Percentiles rank a stretch among this genome's conserved stretches.
Evolutionary conservation across 2,888 invertebrate genomes (phyloP).

Genomic region (Micoletzkya japonica): DNA sequence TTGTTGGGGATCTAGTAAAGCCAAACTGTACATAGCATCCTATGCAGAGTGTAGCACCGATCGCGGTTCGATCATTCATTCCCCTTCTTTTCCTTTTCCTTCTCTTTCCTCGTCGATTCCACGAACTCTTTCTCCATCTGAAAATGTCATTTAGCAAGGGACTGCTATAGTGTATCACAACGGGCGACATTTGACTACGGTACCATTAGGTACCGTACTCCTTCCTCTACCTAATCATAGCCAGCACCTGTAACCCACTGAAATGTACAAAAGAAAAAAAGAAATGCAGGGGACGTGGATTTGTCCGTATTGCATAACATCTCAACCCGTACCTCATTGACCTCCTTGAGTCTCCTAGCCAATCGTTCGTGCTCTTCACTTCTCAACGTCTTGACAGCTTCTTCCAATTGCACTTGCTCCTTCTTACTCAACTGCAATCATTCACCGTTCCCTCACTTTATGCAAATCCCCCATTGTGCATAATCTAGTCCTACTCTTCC

Average conservation of each 20-base stretch:
- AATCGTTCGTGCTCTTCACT: slow-evolving; percentile 45
- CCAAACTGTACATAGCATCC: background rate
- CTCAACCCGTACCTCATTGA: slow-evolving; percentile 37
- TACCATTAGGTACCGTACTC: too few relatives aligned
- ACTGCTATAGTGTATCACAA: too few relatives aligned
- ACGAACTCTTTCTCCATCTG: slow-evolving; percentile 25
- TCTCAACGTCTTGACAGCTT: slow-evolving; percentile 42
- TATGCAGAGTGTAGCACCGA: too few relatives aligned
- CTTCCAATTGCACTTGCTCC: slow-evolving; percentile 42
- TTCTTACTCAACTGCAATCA: slow-evolving; percentile 38
- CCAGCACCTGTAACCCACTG: too few relatives aligned
- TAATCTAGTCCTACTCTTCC: background rate
- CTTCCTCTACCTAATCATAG: too few relatives aligned
- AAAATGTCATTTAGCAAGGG: background rate
- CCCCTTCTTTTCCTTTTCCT: slow-evolving; percentile 2
- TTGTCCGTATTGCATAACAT: too few relatives aligned
- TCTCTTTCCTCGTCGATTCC: slow-evolving; percentile 32
- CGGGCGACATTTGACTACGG: too few relatives aligned
- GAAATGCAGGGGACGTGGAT: background rate
- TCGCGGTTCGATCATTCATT: too few relatives aligned
- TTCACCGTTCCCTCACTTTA: background rate
- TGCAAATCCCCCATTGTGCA: background rate
- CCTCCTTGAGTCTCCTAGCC: slow-evolving; percentile 41
- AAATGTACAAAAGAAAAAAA: background rate
- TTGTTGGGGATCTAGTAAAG: background rate